A percentile compares a stretch with the other conserved stretches of the same genome.
Evolutionary conservation across 2,888 invertebrate genomes (phyloP).

Genomic region (Cenopis cana): DNA sequence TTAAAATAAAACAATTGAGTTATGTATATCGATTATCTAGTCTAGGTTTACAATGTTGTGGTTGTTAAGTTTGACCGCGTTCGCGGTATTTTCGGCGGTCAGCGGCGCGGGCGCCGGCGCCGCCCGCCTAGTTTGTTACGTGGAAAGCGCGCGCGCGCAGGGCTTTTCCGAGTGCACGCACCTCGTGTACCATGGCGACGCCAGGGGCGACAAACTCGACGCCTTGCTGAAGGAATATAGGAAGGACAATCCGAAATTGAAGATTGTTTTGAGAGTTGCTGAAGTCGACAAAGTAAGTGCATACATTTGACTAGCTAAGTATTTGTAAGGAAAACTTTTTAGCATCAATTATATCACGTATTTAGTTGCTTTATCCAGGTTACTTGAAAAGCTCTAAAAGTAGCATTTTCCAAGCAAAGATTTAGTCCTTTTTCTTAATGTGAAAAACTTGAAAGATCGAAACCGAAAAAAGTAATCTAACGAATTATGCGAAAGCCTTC

Average conservation of each 20-base stretch:
- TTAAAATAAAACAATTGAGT: slow-evolving; percentile 46
- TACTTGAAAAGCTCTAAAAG: not conserved
- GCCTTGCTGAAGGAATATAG: slow-evolving; percentile 77
- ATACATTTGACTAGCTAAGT: not conserved
- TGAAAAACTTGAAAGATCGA: slow-evolving; percentile 2
- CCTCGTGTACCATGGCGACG: slow-evolving; percentile 77
- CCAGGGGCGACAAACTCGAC: slow-evolving; percentile 76
- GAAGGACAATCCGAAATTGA: slow-evolving; percentile 78
- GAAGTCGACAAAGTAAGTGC: slow-evolving; percentile 85
- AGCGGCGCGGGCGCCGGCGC: slow-evolving; percentile 77
- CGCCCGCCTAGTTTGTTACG: slow-evolving; percentile 79
- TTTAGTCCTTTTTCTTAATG: not conserved
- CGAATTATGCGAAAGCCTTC: too few species aligned
- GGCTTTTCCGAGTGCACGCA: slow-evolving; percentile 80
- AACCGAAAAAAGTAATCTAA: too few species aligned
- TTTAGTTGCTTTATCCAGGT: not conserved
- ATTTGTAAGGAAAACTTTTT: not conserved
- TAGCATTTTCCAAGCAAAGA: not conserved
- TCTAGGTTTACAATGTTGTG: slow-evolving; percentile 67
- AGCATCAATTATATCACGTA: too few species aligned
- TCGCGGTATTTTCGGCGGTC: slow-evolving; percentile 60
- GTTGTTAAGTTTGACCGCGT: slow-evolving; percentile 66
- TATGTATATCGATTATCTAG: slow-evolving; percentile 46
- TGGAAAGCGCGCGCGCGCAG: slow-evolving; percentile 65
- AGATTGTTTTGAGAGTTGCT: slow-evolving; percentile 82